Conservation (phyloP, 92 coral and sea anemone genomes). For the Meandrina meandrites region DNA sequence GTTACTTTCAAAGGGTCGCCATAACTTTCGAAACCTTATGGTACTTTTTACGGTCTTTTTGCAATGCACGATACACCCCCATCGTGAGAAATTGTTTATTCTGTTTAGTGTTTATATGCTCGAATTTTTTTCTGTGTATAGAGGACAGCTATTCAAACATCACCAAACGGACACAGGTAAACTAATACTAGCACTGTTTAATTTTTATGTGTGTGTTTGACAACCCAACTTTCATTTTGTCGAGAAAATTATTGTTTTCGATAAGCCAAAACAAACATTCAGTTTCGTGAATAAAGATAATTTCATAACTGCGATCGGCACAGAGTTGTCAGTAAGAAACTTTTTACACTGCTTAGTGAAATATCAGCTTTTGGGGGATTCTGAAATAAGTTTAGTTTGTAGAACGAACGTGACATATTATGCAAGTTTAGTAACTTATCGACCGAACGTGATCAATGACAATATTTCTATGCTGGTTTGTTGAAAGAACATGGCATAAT, state of each 20-base stretch:
- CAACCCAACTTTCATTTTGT: neutral
- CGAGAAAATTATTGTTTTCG: neutral
- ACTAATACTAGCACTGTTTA: neutral
- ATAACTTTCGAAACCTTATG: neutral
- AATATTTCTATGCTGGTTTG: neutral
- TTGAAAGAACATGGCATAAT: neutral
- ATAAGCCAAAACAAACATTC: neutral
- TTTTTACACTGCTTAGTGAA: neutral
- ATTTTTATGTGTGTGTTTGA: neutral
- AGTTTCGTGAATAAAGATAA: neutral
- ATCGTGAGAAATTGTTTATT: neutral
- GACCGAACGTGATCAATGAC: neutral
- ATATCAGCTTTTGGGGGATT: neutral
- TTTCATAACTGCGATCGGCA: neutral
- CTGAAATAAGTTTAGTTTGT: neutral
- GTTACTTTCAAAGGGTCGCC: neutral
- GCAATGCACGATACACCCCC: too few species aligned
- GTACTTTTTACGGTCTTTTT: neutral
- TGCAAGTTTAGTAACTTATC: neutral
- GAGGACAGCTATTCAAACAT: neutral
- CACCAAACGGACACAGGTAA: neutral
- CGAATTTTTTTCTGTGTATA: neutral
- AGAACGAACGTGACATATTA: neutral
- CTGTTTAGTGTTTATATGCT: neutral
- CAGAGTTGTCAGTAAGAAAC: neutral